These are phyloP conservation scores for Eumeta japonica DNA, from an alignment of 1,140 invertebrate species.

Conservation along the genomic window DNA sequence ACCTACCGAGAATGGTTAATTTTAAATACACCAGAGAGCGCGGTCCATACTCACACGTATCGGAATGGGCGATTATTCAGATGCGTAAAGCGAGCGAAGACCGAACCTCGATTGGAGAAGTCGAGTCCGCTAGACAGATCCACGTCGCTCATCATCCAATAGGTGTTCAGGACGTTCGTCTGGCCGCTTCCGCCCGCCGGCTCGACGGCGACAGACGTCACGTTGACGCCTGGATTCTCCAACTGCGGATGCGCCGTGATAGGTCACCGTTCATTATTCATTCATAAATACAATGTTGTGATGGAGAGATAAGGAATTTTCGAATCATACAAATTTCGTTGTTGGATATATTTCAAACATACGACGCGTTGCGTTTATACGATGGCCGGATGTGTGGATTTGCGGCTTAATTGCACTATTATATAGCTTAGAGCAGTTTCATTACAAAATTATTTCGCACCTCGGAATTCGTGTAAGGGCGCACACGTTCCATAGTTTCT, in stretches of 20 bases:
- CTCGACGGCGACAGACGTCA: slow-evolving; percentile 26
- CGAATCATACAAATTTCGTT: no score
- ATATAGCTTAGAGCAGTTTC: no score
- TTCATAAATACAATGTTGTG: background rate
- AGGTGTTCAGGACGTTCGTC: slow-evolving; percentile 54
- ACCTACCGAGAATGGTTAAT: no score
- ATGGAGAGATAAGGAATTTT: background rate
- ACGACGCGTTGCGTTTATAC: no score
- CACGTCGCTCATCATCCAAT: slow-evolving; percentile 63
- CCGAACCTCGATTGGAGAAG: slow-evolving; percentile 57
- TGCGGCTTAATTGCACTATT: no score
- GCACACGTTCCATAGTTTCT: slow-evolving; percentile 53
- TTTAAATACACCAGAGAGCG: no score
- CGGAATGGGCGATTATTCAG: slow-evolving; percentile 65
- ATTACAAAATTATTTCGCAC: slow-evolving; percentile 30
- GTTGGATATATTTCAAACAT: no score
- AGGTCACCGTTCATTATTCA: background rate
- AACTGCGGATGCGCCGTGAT: slow-evolving; percentile 20
- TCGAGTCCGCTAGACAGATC: slow-evolving; percentile 63
- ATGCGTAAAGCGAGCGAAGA: slow-evolving; percentile 63
- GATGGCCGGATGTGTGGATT: no score
- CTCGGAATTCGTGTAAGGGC: slow-evolving; percentile 60
- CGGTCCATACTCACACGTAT: slow-evolving; percentile 58
- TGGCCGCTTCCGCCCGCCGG: slow-evolving; percentile 23
- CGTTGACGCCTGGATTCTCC: slow-evolving; percentile 39